These are phyloP conservation scores for Apus apus DNA, from an alignment of 2,113 vertebrate genomes.

Conservation along the genomic window DNA sequence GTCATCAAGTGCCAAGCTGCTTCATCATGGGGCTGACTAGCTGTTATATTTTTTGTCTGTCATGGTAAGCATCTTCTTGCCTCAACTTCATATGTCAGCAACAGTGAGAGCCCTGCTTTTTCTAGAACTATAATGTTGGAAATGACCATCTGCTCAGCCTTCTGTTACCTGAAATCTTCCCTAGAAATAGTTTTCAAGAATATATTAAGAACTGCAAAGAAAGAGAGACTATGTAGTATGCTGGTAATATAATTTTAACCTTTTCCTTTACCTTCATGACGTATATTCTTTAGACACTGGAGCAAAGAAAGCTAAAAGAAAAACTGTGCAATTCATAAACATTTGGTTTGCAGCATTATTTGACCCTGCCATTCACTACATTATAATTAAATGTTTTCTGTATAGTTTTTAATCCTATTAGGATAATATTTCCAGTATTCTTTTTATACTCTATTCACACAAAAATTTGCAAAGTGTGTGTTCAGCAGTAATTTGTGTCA, in stretches of 20 bases:
- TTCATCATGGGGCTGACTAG: background rate
- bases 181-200: slow-evolving; percentile 18
- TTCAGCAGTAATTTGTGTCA: background rate
- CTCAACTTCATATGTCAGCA: slow-evolving; percentile 61
- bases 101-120: slow-evolving; percentile 42
- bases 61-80: slow-evolving; percentile 31
- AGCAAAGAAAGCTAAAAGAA: background rate
- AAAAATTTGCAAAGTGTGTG: background rate
- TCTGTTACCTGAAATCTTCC: slow-evolving; percentile 48
- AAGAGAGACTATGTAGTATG: background rate
- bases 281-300: background rate
- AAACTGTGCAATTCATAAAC: background rate
- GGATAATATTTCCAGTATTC: background rate
- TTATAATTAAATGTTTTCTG: background rate
- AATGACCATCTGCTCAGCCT: slow-evolving; percentile 67
- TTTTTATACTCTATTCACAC: background rate
- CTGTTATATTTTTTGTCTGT: slow-evolving; percentile 2
- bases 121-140: slow-evolving; percentile 56
- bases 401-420: background rate
- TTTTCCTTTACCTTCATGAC: background rate
- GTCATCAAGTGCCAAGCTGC: slow-evolving; percentile 17
- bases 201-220: slow-evolving; percentile 44
- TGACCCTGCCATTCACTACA: background rate
- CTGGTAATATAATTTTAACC: background rate
- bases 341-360: background rate